Percentiles rank a stretch among this genome's conserved stretches.
phyloP scores from a whole-genome alignment of 1,140 invertebrate species.

The Lordiphosa collinella region DNA sequence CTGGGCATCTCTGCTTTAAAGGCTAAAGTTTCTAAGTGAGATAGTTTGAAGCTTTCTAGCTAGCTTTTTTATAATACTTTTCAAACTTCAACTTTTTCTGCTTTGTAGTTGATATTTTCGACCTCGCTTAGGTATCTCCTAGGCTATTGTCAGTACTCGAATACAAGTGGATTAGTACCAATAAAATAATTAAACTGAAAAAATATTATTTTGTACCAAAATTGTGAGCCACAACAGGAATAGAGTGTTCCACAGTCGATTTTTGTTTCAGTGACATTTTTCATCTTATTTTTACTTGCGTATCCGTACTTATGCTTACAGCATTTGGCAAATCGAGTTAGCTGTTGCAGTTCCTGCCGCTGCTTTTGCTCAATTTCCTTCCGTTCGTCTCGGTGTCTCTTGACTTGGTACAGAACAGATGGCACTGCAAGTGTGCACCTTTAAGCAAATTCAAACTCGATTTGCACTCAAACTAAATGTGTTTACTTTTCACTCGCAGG shows the following conservation, averaged over 20 bases:
- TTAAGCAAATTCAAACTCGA: slow-evolving; percentile 72
- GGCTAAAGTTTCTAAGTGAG: no score
- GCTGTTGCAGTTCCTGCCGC: slow-evolving; percentile 18
- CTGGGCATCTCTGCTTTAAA: no score
- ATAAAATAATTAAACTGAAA: no score
- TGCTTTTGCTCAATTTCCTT: slow-evolving; percentile 17
- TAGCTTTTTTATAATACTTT: no score
- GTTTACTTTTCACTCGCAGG: slow-evolving; percentile 65
- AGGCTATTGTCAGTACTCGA: no score
- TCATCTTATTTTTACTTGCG: slow-evolving; percentile 10
- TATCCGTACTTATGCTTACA: slow-evolving; percentile 17
- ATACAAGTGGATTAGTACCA: no score
- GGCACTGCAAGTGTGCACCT: slow-evolving; percentile 28
- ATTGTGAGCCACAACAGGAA: no score
- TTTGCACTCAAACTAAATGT: slow-evolving; percentile 72
- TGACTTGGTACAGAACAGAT: not conserved
- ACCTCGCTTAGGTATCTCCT: no score
- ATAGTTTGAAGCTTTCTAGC: no score
- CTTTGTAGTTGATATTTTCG: no score
- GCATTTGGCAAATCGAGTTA: slow-evolving; percentile 50
- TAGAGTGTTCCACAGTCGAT: not conserved
- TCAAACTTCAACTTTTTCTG: no score
- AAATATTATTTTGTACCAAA: no score
- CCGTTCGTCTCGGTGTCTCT: not conserved
- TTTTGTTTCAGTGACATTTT: not conserved